Conservation (phyloP, 2,113 vertebrate species). For the mouse (Mus musculus) region DNA sequence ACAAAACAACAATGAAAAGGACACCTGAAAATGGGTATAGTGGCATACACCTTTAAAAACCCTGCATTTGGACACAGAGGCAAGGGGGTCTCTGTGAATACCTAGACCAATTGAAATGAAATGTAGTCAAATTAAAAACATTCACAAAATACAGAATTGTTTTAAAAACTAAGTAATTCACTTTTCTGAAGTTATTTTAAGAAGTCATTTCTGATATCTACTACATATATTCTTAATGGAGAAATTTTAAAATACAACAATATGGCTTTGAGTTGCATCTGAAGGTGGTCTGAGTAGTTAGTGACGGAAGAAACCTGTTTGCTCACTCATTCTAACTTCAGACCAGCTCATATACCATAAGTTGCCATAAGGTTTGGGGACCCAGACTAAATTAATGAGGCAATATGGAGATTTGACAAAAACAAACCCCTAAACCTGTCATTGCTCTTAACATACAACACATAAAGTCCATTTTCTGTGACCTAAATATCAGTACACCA, state of each 20-base stretch:
- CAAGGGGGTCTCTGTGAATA: background rate
- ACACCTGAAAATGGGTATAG: background rate
- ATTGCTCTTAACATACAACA: background rate
- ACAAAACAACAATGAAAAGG: background rate
- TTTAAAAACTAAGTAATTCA: background rate
- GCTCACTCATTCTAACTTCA: constrained; percentile 40
- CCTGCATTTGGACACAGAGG: background rate
- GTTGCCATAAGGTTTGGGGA: background rate
- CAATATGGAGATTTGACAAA: background rate
- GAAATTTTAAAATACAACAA: constrained; percentile 27
- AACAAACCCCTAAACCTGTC: background rate
- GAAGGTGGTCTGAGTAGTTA: background rate
- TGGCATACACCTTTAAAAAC: background rate
- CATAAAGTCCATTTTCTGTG: background rate
- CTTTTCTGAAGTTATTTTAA: constrained; percentile 19
- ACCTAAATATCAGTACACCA: background rate
- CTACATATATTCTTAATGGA: background rate
- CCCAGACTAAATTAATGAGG: background rate
- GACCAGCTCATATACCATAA: background rate
- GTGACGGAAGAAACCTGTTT: background rate
- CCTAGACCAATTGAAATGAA: constrained; percentile 4
- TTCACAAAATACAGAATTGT: background rate
- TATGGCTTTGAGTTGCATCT: background rate
- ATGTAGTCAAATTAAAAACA: constrained; percentile 27
- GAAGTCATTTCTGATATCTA: background rate